Conservation (phyloP, 2,113 vertebrate species). For the Psettodes erumei region DNA sequence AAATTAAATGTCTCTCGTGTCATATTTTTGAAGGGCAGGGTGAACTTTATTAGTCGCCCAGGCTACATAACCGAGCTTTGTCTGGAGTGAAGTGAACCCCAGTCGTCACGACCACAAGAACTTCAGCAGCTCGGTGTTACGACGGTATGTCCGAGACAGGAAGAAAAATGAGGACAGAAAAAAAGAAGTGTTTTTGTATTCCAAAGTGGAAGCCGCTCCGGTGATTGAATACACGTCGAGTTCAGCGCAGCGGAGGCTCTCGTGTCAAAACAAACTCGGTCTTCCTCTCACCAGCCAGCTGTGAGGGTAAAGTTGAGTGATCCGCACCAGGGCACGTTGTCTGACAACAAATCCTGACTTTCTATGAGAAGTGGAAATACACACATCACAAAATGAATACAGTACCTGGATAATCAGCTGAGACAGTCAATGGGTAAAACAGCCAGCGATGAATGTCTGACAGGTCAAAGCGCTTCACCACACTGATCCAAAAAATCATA, state of each 20-base stretch:
- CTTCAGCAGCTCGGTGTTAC: constrained; percentile 21
- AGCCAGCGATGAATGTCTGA: background rate
- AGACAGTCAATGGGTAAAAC: background rate
- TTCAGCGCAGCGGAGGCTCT: constrained; percentile 40
- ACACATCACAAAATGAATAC: background rate
- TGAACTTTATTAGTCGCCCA: constrained; percentile 42
- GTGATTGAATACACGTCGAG: constrained; percentile 53
- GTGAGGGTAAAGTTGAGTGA: constrained; percentile 14
- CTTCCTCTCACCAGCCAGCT: constrained; percentile 28
- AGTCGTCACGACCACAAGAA: constrained; percentile 11
- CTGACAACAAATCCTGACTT: background rate
- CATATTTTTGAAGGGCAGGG: constrained; percentile 27
- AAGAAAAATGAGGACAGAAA: constrained; percentile 39
- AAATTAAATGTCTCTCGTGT: too few species aligned
- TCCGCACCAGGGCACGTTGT: constrained; percentile 3
- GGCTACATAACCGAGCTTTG: constrained; percentile 22
- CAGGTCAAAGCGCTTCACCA: background rate
- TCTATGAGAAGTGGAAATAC: constrained; percentile 10
- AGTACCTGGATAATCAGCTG: background rate
- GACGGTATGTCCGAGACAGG: constrained; percentile 11
- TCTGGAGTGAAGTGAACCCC: constrained; percentile 41
- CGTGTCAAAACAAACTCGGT: constrained; percentile 31
- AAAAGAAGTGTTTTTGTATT: constrained; percentile 47
- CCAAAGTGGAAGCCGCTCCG: constrained; percentile 13
- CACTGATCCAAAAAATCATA: background rate